Conservation (phyloP, 1,140 invertebrate genomes). For the Plectus sambesii region DNA sequence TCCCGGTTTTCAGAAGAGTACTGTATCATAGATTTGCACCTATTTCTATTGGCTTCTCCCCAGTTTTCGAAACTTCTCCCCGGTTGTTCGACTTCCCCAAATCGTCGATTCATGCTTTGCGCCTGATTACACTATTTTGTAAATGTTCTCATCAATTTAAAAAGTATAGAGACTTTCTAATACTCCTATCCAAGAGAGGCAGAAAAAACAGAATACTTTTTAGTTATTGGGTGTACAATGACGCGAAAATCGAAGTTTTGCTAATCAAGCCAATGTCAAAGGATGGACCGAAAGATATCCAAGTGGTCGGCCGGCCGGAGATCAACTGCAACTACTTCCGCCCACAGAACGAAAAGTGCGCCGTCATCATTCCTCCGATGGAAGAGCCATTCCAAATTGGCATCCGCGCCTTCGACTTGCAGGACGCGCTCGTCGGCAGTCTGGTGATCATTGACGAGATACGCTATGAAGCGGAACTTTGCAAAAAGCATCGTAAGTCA, state of each 20-base stretch:
- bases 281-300: too few relatives aligned
- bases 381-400: constrained; percentile 24
- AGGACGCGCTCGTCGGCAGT: constrained; percentile 14
- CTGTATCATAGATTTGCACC: too few relatives aligned
- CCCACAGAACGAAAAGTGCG: constrained; percentile 19
- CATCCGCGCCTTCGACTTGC: constrained; percentile 23
- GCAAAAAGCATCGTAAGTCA: constrained; percentile 22
- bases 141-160: too few relatives aligned
- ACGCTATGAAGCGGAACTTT: constrained; percentile 19
- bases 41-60: too few relatives aligned
- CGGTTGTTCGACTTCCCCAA: too few relatives aligned
- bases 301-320: constrained; percentile 19
- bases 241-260: constrained; percentile 26
- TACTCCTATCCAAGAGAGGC: neutral
- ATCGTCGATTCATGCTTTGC: too few relatives aligned
- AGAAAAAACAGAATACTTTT: constrained; percentile 3
- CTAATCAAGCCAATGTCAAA: too few relatives aligned
- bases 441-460: constrained; percentile 23
- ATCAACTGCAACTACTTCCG: constrained; percentile 26
- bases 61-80: too few relatives aligned
- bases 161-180: too few relatives aligned
- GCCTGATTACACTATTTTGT: too few relatives aligned
- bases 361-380: constrained; percentile 19
- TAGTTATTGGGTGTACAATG: constrained; percentile 28
- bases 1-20: too few relatives aligned